Evolutionary conservation across 2,888 invertebrate species (phyloP), one percentile per base, ranked within the genome.

Genomic region (Serrognathus titanus): DNA sequence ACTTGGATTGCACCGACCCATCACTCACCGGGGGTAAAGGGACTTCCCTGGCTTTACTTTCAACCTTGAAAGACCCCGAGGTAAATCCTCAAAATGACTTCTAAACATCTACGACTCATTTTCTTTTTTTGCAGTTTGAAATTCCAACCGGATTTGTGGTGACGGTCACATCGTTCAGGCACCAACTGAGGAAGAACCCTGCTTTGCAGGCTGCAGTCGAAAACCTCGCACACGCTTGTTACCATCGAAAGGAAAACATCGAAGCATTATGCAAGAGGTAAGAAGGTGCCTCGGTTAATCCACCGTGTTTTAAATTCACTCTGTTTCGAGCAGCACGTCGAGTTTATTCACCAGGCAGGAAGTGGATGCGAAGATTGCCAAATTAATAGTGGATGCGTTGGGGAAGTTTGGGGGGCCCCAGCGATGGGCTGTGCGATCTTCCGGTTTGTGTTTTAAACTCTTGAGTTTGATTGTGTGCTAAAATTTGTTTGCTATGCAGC

Each of bases 1-100:
- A 80, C 9, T 68, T 70, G 0, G 78, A 78, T 10, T 82, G 86
- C 24, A 78, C 80, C 20, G 82, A 83, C 60, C 75, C 83, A 0
- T 71, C 75, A 7, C 72, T 87, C 8, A 87, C 88, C 0, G 93
- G 93, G 0, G 92, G 91, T 1, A 93, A 92, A 75, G 92, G 89
- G 8, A 85, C 87, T 1, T 91, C 92, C 2, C 75, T 93, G 10
- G 89, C 89, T 0, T 73, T 86, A 39, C 76, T 92, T 46, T 75
- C 80, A 7, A 72, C 74, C 13, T 75, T 83, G 52, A 65, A 74
- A 12, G 66, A 71, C 3, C 68, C 77, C 43, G 74, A 81, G 64
- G 58, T 50, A 59, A 56, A 47, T 41, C 36, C 47, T 35, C 45
- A 20, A 46, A 7, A 38, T 46, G 40, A 43, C 48, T 43, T 40